Percentiles rank a stretch among this genome's conserved stretches.
These are phyloP conservation scores for Morus bassanus DNA, from an alignment of 2,797 vertebrate species.

Conservation along the genomic window DNA sequence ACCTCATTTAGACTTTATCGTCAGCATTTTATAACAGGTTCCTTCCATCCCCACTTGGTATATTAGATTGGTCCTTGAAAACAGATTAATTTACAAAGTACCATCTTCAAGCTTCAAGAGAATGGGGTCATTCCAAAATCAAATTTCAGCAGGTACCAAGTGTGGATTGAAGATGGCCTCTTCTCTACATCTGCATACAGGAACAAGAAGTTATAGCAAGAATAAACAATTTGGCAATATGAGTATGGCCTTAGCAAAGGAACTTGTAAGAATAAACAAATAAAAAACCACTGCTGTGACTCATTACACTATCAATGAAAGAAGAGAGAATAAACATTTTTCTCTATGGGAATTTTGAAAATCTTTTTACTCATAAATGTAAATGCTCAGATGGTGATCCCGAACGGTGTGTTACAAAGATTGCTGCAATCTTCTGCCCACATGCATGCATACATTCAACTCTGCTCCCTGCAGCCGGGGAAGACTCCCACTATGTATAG, in stretches of 20 bases:
- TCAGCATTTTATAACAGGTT: slow-evolving; percentile 9
- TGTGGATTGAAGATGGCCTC: neutral
- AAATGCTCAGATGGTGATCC: neutral
- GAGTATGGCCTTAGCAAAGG: neutral
- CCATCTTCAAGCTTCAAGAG: neutral
- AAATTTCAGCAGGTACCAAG: neutral
- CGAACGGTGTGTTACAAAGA: neutral
- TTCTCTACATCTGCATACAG: neutral
- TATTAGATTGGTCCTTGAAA: neutral
- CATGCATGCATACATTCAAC: accelerated
- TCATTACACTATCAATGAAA: neutral
- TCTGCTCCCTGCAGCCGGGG: neutral
- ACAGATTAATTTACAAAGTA: neutral
- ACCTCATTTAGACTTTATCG: slow-evolving; percentile 17
- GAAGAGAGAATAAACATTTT: neutral
- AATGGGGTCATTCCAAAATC: neutral
- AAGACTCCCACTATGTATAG: neutral
- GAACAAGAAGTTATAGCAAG: neutral
- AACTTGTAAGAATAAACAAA: neutral
- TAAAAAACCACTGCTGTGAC: neutral
- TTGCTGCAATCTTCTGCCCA: neutral
- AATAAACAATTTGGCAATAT: neutral
- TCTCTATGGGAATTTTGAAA: neutral
- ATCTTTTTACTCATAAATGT: neutral
- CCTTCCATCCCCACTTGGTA: neutral